Percentiles rank a stretch among this genome's conserved stretches.
Evolutionary conservation across 1,140 invertebrate species (phyloP).

Genomic region (Eumaeus atala): DNA sequence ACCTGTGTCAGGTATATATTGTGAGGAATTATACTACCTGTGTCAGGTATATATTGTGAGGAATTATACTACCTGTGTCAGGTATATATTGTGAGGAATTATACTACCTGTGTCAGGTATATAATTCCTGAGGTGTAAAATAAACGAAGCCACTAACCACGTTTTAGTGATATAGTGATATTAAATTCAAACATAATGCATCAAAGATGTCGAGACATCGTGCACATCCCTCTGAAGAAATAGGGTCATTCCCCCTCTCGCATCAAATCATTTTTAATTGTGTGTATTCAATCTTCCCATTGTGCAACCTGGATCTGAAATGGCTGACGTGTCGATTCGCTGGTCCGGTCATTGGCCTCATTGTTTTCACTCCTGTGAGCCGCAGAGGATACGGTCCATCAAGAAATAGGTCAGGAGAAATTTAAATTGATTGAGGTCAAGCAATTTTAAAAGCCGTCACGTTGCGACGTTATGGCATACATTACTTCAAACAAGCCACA

Average conservation of each 20-base stretch:
- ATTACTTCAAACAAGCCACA: too few species aligned
- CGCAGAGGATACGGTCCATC: conserved; percentile 40
- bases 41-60: too few species aligned
- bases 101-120: too few species aligned
- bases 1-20: too few species aligned
- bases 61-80: too few species aligned
- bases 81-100: too few species aligned
- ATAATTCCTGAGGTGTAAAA: too few species aligned
- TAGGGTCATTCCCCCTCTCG: conserved; percentile 65
- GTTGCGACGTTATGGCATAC: too few species aligned
- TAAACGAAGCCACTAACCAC: too few species aligned
- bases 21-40: too few species aligned
- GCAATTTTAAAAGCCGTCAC: conserved; percentile 25
- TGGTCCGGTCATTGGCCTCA: conserved; percentile 41
- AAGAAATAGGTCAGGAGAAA: conserved; percentile 58
- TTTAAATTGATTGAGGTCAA: conserved; percentile 50
- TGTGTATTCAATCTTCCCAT: conserved; percentile 61
- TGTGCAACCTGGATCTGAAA: conserved; percentile 40
- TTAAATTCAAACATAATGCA: too few species aligned
- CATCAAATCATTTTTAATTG: conserved; percentile 70
- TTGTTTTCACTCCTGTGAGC: conserved; percentile 35
- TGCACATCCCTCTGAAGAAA: conserved; percentile 46
- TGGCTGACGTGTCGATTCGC: conserved; percentile 24
- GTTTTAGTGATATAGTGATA: too few species aligned
- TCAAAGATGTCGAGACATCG: conserved; percentile 33